These are phyloP conservation scores for Coptotermes formosanus DNA, from an alignment of 1,140 invertebrate genomes.

Conservation along the genomic window DNA sequence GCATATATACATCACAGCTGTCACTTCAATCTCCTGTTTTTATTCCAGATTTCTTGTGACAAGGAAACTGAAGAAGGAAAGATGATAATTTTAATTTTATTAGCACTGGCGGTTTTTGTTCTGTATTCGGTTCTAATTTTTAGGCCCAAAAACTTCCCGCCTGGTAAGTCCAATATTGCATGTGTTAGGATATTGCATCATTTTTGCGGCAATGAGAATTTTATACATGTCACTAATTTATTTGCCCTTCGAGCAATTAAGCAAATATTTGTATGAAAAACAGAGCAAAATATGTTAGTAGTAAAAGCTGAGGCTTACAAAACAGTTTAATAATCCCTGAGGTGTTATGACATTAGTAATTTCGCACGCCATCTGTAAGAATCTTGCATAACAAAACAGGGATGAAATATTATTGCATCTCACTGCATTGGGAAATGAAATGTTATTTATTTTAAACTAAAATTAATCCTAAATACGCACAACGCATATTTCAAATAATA, in stretches of 20 bases:
- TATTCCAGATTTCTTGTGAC: neutral
- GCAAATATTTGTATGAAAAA: neutral
- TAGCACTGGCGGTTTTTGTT: neutral
- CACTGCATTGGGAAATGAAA: too few relatives aligned
- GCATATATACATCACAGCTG: neutral
- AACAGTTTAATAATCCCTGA: too few relatives aligned
- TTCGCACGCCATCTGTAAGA: too few relatives aligned
- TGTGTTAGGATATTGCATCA: neutral
- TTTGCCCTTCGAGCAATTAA: too few relatives aligned
- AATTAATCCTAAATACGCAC: too few relatives aligned
- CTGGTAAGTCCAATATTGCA: neutral
- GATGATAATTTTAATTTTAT: neutral
- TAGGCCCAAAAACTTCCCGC: neutral
- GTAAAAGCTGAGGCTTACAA: too few relatives aligned
- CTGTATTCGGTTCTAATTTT: neutral
- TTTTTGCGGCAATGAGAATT: neutral
- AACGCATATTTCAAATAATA: too few relatives aligned
- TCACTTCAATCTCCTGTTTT: neutral
- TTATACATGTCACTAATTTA: neutral
- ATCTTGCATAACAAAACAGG: too few relatives aligned
- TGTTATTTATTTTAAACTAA: too few relatives aligned
- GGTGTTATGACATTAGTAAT: too few relatives aligned
- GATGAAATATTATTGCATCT: too few relatives aligned
- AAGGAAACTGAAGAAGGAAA: too few relatives aligned
- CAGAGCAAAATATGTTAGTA: neutral